Conservation (phyloP, 2,113 vertebrate genomes). For the Silurus asotus region DNA sequence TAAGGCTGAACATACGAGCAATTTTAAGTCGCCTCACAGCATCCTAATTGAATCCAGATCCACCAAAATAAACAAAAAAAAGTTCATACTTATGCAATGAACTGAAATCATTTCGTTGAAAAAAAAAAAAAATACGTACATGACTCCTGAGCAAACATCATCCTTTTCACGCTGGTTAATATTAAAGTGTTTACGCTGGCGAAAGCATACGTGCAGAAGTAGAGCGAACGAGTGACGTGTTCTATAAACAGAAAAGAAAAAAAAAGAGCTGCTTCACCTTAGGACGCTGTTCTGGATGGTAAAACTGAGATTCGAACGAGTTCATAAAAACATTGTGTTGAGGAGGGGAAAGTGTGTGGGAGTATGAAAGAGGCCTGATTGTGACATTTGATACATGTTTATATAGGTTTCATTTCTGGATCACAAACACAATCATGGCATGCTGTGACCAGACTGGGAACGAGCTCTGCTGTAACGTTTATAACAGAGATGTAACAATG, state of each 20-base stretch:
- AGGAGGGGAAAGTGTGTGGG: background rate
- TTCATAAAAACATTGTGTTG: background rate
- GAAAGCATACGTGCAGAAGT: background rate
- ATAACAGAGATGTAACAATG: background rate
- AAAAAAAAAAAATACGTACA: no score
- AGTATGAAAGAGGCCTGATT: background rate
- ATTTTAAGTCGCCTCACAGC: background rate
- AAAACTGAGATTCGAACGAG: background rate
- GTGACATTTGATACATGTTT: background rate
- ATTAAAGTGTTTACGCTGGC: background rate
- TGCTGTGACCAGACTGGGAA: background rate
- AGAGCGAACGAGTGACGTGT: background rate
- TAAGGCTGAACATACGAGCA: background rate
- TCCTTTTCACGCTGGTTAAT: conserved; percentile 1
- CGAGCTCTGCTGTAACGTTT: background rate
- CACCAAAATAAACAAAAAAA: background rate
- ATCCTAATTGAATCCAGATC: background rate
- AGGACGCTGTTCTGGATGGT: no score
- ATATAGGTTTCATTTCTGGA: background rate
- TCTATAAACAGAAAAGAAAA: background rate
- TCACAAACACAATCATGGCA: background rate
- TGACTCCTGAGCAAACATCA: background rate
- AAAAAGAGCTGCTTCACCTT: no score
- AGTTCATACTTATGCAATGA: background rate
- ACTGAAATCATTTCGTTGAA: background rate